These are phyloP conservation scores for Parazoanthus atlanticus DNA, from an alignment of 92 coral and sea anemone genomes.

Conservation along the genomic window DNA sequence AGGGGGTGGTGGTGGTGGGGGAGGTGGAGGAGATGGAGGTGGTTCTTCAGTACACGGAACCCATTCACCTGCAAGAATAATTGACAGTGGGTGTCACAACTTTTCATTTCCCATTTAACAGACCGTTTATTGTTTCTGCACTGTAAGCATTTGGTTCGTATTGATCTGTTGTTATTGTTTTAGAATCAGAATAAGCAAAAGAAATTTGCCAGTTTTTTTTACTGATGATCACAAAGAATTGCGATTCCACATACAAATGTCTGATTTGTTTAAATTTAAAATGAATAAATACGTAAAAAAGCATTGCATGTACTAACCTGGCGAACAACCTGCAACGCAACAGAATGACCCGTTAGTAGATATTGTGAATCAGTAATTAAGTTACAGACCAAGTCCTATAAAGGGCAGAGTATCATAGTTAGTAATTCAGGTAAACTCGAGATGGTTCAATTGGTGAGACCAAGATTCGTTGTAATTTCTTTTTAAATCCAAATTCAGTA, in stretches of 20 bases:
- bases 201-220: too few species aligned
- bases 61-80: conserved; percentile 17
- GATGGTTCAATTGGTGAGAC: too few species aligned
- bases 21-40: neutral
- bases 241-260: neutral
- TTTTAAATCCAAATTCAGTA: too few species aligned
- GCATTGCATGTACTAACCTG: neutral
- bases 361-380: neutral
- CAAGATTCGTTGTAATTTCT: too few species aligned
- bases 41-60: conserved; percentile 11
- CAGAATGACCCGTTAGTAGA: neutral
- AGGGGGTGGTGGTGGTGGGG: neutral
- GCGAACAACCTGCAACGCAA: neutral
- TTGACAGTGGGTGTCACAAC: too few species aligned
- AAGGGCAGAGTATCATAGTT: too few species aligned
- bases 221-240: neutral
- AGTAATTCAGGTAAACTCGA: too few species aligned
- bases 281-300: too few species aligned
- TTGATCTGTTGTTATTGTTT: too few species aligned
- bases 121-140: neutral
- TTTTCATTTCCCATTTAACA: neutral
- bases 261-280: too few species aligned
- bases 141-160: neutral
- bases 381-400: neutral
- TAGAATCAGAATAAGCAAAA: too few species aligned